Base-by-base conservation (phyloP, 2,888 invertebrate genomes). In the Anoplius nigerrimus region DNA sequence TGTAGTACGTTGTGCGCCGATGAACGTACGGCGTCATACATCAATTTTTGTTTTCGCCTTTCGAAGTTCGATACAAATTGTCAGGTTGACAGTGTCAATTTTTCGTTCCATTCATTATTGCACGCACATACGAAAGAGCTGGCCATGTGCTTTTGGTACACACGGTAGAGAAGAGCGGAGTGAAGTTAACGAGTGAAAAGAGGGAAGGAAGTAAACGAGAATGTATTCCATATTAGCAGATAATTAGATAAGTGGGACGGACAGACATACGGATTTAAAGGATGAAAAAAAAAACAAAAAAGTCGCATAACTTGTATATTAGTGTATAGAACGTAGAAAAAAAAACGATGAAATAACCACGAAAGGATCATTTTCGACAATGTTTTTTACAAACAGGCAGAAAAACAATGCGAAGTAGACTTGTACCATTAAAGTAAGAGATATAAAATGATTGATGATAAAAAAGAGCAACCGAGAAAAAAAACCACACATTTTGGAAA, bases 231-330 rank as follows among this genome's bases (percentile, higher is more conserved):
- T 82, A 77, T 81, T 84, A 84, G 80, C 81, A 75, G 74, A 76
- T 84, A 86, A 84, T 77, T 88, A 87, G 84, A 87, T 87, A 86
- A 88, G 88, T 87, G 88, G 87, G 86, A 88, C 77, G 86, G 86
- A 85, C 83, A 83, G 84, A 81, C 82, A 84, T 80, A 82, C 75
- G 80, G 74, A 85, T 72, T 78, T 82, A 79, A 69, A 72, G 64
- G 16, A 56, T 59, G 48, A 69, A 53, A 48, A 45, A 55, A 54
- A 72, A 54, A 58, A 54, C 54, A 24, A 21, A 83, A 86, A 85
- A 84, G 85, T 34, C 84, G 82, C 86, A 84, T 87, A 88, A 88
- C 87, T 88, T 88, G 88, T 88, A 88, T 88, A 88, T 88, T 88
- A 88, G 88, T 88, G 88, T 88, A 88, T 88, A 88, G 88, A 88